Conservation (phyloP, 2,888 invertebrate species). For the Pristionchus mayeri region DNA sequence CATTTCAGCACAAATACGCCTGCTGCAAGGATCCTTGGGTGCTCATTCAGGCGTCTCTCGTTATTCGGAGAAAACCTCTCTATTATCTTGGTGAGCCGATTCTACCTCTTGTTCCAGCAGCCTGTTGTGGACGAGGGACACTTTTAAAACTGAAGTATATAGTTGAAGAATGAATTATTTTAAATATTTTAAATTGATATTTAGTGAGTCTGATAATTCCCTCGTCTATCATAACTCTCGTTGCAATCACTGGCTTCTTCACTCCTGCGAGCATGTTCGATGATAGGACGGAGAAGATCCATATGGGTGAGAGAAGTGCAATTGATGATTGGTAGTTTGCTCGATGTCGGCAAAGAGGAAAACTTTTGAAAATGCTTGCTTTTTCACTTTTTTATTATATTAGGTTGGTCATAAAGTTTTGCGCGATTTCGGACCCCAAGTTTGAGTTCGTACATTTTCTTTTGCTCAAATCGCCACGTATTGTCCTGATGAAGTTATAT, state of each 20-base stretch:
- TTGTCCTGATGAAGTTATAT: no score
- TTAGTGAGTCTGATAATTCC: conserved; percentile 77
- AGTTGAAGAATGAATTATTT: background rate
- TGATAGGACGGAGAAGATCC: conserved; percentile 74
- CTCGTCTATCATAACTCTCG: conserved; percentile 77
- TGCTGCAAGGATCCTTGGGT: conserved; percentile 71
- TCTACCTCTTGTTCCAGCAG: background rate
- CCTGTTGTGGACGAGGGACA: background rate
- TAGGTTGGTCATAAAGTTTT: background rate
- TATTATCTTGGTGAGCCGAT: conserved; percentile 64
- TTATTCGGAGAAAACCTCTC: conserved; percentile 72
- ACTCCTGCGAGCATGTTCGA: conserved; percentile 78
- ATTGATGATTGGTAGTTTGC: background rate
- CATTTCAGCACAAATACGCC: conserved; percentile 74
- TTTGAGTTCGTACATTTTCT: background rate
- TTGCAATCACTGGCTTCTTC: conserved; percentile 78
- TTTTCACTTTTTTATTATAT: background rate
- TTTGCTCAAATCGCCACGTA: no score
- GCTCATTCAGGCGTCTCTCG: conserved; percentile 66
- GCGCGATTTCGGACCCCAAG: no score
- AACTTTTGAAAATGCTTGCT: background rate
- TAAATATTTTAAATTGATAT: background rate
- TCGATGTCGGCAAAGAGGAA: background rate
- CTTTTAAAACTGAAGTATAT: background rate
- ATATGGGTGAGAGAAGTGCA: conserved; percentile 66